A percentile compares a stretch with the other conserved stretches of the same genome.
phyloP scores from a whole-genome alignment of 2,888 invertebrate genomes.

The Lissocephala sabroskyi region DNA sequence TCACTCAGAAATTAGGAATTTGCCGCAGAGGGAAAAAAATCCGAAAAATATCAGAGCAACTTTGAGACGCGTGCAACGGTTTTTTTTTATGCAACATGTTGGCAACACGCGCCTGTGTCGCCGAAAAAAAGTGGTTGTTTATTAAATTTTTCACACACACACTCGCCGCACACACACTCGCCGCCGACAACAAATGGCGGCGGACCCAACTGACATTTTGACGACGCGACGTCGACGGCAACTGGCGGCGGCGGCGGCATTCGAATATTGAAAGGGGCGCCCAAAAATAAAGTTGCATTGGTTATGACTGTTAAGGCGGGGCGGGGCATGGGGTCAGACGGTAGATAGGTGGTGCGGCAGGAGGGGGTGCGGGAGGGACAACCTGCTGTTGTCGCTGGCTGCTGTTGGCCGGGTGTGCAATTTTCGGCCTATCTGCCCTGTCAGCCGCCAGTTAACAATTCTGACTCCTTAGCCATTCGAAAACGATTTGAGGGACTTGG shows the following conservation, averaged over 20 bases:
- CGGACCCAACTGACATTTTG: slow-evolving; percentile 52
- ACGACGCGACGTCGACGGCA: slow-evolving; percentile 27
- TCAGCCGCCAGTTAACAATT: too few relatives aligned
- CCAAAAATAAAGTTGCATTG: slow-evolving; percentile 18
- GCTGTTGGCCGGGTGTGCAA: background rate
- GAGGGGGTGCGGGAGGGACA: too few relatives aligned
- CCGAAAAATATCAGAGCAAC: slow-evolving; percentile 35
- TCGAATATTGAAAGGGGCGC: slow-evolving; percentile 34
- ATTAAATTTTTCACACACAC: slow-evolving; percentile 41
- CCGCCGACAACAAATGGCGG: too few relatives aligned
- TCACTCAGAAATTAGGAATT: slow-evolving; percentile 42
- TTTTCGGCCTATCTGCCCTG: too few relatives aligned
- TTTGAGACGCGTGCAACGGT: slow-evolving; percentile 39
- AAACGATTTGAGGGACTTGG: too few relatives aligned
- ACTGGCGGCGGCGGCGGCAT: too few relatives aligned
- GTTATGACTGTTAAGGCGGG: background rate
- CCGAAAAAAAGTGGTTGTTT: slow-evolving; percentile 24
- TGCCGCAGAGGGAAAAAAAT: slow-evolving; percentile 19
- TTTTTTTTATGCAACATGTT: slow-evolving; percentile 48
- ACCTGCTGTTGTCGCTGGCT: slow-evolving; percentile 6
- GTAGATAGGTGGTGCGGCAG: too few relatives aligned
- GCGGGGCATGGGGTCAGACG: too few relatives aligned
- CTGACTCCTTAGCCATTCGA: too few relatives aligned
- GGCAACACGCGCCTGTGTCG: slow-evolving; percentile 37
- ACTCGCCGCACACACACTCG: slow-evolving; percentile 41